Evolutionary conservation across 1,140 invertebrate species (phyloP).

Genomic region (Protaetia brevitarsis): DNA sequence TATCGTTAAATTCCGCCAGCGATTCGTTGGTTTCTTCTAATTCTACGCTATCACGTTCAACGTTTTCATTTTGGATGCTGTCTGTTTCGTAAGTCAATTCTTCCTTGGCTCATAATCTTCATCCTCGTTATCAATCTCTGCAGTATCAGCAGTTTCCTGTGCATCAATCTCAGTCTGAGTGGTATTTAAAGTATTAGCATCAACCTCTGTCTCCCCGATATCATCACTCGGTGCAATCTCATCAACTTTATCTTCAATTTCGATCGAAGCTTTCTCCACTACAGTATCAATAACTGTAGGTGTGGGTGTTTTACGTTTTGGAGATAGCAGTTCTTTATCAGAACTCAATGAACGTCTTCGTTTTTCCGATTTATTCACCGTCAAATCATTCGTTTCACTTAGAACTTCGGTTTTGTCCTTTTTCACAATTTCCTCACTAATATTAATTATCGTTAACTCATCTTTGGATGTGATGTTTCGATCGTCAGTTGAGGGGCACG

Average conservation of each 20-base stretch:
- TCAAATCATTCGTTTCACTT: conserved; percentile 15
- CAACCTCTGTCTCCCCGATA: background rate
- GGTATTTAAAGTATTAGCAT: background rate
- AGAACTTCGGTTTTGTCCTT: conserved; percentile 31
- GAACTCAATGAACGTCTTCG: conserved; percentile 37
- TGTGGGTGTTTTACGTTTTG: conserved; percentile 41
- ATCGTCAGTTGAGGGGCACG: background rate
- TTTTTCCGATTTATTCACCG: conserved; percentile 39
- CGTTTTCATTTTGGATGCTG: background rate
- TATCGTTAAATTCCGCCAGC: background rate
- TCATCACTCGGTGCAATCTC: conserved; percentile 32
- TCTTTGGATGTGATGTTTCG: no score
- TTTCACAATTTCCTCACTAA: conserved; percentile 46
- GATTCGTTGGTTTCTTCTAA: background rate
- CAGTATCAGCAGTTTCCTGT: background rate
- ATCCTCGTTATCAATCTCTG: background rate
- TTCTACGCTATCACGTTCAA: background rate
- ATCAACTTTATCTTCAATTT: conserved; percentile 29
- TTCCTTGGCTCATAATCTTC: background rate
- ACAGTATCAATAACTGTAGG: conserved; percentile 6
- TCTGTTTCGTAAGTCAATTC: background rate
- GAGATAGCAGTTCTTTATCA: conserved; percentile 33
- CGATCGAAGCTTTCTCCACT: background rate
- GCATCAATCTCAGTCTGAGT: background rate
- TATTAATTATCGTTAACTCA: conserved; percentile 44